A percentile compares a stretch with the other conserved stretches of the same genome.
phyloP scores from a whole-genome alignment of 2,888 invertebrate genomes.

The Leucozona laternaria region DNA sequence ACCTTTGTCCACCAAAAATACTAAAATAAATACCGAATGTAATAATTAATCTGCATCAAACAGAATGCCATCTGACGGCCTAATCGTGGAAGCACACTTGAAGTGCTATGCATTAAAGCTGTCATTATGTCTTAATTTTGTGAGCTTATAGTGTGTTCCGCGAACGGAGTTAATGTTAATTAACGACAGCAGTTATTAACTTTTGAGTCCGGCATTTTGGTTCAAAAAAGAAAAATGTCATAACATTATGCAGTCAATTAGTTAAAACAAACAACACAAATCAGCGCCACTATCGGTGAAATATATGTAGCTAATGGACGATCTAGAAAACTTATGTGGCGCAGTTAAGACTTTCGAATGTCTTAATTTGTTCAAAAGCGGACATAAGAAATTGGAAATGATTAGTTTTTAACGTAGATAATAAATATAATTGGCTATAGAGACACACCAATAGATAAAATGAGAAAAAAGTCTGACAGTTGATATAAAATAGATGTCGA shows the following conservation, averaged over 20 bases:
- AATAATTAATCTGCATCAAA: constrained; percentile 54
- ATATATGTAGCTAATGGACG: constrained; percentile 12
- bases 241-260: constrained; percentile 34
- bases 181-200: constrained; percentile 23
- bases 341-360: constrained; percentile 12
- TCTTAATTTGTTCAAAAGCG: constrained; percentile 31
- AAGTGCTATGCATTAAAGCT: constrained; percentile 4
- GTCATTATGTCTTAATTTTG: constrained; percentile 25
- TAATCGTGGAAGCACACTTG: constrained; percentile 14
- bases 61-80: constrained; percentile 18
- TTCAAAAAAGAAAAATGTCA: constrained; percentile 25
- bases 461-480: background rate
- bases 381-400: constrained; percentile 20
- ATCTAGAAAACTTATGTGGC: background rate
- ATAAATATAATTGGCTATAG: background rate
- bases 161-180: constrained; percentile 6
- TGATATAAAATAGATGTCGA: background rate
- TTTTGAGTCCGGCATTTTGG: constrained; percentile 5
- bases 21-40: background rate
- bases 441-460: background rate
- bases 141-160: background rate
- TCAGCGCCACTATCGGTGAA: background rate
- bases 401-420: background rate
- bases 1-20: background rate
- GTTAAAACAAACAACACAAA: background rate